Conservation (phyloP, 2,888 invertebrate species). For the Laspeyria flexula region DNA sequence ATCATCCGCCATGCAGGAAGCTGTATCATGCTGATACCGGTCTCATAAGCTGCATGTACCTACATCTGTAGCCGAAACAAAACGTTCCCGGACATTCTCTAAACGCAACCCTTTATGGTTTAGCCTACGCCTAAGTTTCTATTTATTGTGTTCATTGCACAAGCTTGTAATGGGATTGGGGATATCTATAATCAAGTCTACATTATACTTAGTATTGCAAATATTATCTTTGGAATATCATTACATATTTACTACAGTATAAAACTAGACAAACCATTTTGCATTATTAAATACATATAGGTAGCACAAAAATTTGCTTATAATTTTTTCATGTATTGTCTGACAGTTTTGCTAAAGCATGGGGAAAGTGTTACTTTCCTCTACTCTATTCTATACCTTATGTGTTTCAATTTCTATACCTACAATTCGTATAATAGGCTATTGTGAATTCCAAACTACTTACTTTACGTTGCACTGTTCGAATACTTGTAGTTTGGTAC, state of each 20-base stretch:
- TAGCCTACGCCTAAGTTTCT: conserved; percentile 27
- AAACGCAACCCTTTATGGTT: conserved; percentile 33
- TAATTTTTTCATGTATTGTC: conserved; percentile 11
- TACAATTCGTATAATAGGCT: conserved; percentile 14
- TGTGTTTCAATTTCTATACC: conserved; percentile 13
- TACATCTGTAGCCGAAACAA: conserved; percentile 45
- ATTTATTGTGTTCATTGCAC: conserved; percentile 35
- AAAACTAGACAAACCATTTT: conserved; percentile 24
- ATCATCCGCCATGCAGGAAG: conserved; percentile 84
- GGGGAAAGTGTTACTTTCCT: conserved; percentile 24
- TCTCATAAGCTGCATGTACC: conserved; percentile 72
- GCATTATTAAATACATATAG: conserved; percentile 2
- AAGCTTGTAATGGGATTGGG: conserved; percentile 43
- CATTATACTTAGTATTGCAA: conserved; percentile 26
- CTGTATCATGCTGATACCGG: conserved; percentile 82
- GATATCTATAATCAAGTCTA: conserved; percentile 32
- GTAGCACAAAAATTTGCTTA: conserved; percentile 10
- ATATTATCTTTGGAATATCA: conserved; percentile 21
- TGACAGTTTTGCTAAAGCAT: conserved; percentile 34
- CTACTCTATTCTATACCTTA: conserved; percentile 33
- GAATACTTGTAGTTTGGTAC: background rate
- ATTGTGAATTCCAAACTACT: conserved; percentile 34
- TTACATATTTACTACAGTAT: conserved; percentile 27
- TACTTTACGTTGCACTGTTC: conserved; percentile 22
- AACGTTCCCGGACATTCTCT: conserved; percentile 41